Conservation (phyloP, 1,140 invertebrate genomes). For the Zaprionus tsacasi region DNA sequence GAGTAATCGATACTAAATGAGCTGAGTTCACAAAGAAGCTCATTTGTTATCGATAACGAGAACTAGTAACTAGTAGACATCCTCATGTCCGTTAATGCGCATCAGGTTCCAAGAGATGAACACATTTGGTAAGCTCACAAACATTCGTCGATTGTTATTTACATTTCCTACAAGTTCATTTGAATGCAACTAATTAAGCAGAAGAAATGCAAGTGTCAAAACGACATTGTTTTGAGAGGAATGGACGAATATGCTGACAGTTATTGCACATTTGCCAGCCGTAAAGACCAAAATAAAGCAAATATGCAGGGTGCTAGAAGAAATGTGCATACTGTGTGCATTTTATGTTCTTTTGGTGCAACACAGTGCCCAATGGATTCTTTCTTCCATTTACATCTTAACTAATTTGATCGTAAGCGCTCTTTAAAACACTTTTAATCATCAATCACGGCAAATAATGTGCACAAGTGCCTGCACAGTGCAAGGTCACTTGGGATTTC, state of each 20-base stretch:
- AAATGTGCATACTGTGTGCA: background rate
- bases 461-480: conserved; percentile 20
- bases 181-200: conserved; percentile 2
- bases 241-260: conserved; percentile 1
- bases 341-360: background rate
- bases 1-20: background rate
- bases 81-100: background rate
- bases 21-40: background rate
- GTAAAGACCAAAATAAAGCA: background rate
- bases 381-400: background rate
- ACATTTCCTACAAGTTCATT: background rate
- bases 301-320: background rate
- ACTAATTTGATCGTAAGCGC: background rate
- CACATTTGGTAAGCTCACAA: background rate
- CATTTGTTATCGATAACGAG: background rate
- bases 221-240: background rate
- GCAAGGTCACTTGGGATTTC: background rate
- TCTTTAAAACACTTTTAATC: background rate
- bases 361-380: background rate
- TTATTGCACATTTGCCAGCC: background rate
- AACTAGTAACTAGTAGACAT: background rate
- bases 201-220: background rate
- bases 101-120: background rate
- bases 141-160: background rate
- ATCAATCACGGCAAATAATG: conserved; percentile 31